Evolutionary conservation across 2,797 vertebrate species (phyloP).

Genomic region (Lutjanus campechanus): DNA sequence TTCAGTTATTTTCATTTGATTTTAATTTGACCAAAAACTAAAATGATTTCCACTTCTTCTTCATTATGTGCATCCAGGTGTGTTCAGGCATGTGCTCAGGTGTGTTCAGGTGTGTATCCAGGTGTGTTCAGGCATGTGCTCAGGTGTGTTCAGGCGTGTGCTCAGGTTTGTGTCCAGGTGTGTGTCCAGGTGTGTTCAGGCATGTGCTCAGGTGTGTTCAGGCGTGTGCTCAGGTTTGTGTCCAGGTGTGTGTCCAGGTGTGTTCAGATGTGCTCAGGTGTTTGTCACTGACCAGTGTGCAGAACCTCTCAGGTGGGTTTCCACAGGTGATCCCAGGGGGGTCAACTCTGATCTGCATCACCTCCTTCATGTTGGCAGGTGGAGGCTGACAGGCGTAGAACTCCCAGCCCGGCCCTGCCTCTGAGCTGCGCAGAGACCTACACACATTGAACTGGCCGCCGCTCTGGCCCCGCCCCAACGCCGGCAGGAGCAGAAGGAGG

Average conservation of each 20-base stretch:
- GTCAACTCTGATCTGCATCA: slow-evolving; percentile 92
- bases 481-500: slow-evolving; percentile 81
- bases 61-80: no score
- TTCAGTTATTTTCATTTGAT: background rate
- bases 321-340: slow-evolving; percentile 95
- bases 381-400: slow-evolving; percentile 93
- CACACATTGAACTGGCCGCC: slow-evolving; percentile 90
- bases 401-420: slow-evolving; percentile 91
- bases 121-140: background rate
- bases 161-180: background rate
- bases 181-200: background rate
- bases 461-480: slow-evolving; percentile 68
- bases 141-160: background rate
- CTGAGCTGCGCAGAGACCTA: slow-evolving; percentile 89
- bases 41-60: no score
- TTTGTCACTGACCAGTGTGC: slow-evolving; percentile 89
- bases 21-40: no score
- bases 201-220: background rate
- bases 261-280: slow-evolving; percentile 13
- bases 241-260: background rate
- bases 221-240: background rate
- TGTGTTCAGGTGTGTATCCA: background rate
- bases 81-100: no score
- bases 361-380: slow-evolving; percentile 91
- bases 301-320: slow-evolving; percentile 95